These are phyloP conservation scores for Furcula furcula DNA, from an alignment of 2,888 invertebrate species.

Conservation along the genomic window DNA sequence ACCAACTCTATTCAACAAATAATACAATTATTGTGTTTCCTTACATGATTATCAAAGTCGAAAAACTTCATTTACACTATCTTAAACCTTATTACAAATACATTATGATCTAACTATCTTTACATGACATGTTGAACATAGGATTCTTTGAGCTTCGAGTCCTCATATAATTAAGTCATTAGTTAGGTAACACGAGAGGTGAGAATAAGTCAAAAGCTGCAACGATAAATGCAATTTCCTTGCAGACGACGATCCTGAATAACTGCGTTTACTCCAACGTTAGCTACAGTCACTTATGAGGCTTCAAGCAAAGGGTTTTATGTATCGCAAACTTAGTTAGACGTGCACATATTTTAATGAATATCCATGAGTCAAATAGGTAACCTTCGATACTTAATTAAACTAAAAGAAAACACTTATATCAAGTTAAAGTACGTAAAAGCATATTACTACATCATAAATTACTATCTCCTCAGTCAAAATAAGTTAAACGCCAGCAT, in stretches of 20 bases:
- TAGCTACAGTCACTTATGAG: conserved; percentile 24
- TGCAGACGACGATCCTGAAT: conserved; percentile 48
- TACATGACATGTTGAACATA: not conserved
- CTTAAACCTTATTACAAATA: conserved; percentile 2
- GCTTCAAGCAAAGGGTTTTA: conserved; percentile 32
- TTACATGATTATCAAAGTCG: too few species aligned
- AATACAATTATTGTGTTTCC: too few species aligned
- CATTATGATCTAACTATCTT: conserved; percentile 4
- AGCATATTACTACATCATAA: too few species aligned
- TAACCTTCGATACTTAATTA: too few species aligned
- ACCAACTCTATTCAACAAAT: too few species aligned
- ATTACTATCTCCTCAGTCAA: too few species aligned
- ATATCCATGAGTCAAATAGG: too few species aligned
- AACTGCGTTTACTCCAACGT: conserved; percentile 43
- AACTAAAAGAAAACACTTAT: too few species aligned
- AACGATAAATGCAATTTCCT: conserved; percentile 66
- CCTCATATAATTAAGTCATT: conserved; percentile 66
- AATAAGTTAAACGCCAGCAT: too few species aligned
- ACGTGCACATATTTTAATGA: conserved; percentile 20
- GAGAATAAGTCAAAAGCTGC: conserved; percentile 64
- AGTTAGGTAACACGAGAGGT: conserved; percentile 58
- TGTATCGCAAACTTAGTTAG: conserved; percentile 23
- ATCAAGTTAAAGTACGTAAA: too few species aligned
- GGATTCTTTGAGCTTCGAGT: conserved; percentile 6
- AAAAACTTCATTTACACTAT: conserved; percentile 50